Base-by-base conservation (phyloP, 2,797 vertebrate genomes). In the Acipenser ruthenus region DNA sequence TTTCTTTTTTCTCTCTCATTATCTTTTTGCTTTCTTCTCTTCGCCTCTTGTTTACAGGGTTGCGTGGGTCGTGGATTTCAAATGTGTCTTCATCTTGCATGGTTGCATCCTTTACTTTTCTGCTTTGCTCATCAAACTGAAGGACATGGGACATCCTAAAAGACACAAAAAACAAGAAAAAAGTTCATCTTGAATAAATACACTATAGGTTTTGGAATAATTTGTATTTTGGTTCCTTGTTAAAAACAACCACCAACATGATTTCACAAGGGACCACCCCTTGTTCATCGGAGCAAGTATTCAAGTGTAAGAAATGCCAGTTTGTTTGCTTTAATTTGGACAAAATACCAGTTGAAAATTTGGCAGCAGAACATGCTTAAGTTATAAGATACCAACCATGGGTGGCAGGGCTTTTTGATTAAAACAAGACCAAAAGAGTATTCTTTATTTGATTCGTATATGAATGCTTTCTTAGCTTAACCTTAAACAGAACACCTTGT, bases 11-110 rank as follows among this genome's bases (percentile, higher is more conserved):
- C 83, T 95, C 93, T 82, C 91, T 93, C 91, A 99, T 83, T 80
- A 97, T 87, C 84, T 95, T 98, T 86, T 96, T 97, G 89, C 96
- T 99, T 87, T 97, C 93, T 87, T 99, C 95, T 71, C 95, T 83
- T 68, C 95, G 85, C 11, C 96, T 91, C 73, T 98, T 98, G 74
- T 93, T 99, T 84, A 99, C 95, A n/a, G 95, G 96, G 84, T 98
- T 99, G 53, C 94, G 92, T 2, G 95, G 95, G 83, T 99, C 96
- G 68, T 98, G 92, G 86, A 99, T 99, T 85, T 98, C 96, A 48
- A 99, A 98, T 0, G 95, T 99, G 78, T 99, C 96, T 81, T 95
- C 95, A 76, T 99, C 96, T 77, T 93, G 96, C 85, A 97, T 86
- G 83, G 80, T 93, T 84, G 96, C 95, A 68, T 99, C 96, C 84